These are phyloP conservation scores for Pholis gunnellus DNA, from an alignment of 2,113 vertebrate species.

Conservation along the genomic window DNA sequence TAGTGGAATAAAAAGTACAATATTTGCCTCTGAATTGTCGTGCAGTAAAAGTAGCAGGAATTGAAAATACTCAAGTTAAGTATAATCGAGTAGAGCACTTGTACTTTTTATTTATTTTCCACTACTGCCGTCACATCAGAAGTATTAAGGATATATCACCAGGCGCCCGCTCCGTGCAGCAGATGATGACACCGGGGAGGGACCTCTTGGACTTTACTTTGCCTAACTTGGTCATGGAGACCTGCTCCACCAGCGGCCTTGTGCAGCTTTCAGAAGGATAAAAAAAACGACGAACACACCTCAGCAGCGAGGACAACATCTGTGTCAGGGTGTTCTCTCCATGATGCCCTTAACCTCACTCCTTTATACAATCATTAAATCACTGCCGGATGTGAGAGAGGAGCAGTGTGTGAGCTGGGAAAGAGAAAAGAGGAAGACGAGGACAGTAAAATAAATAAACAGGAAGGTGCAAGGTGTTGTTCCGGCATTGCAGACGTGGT, in stretches of 20 bases:
- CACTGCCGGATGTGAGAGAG: slow-evolving; percentile 44
- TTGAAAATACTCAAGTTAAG: neutral
- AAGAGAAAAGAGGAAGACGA: slow-evolving; percentile 25
- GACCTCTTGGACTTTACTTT: slow-evolving; percentile 52
- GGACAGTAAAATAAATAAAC: slow-evolving; percentile 51
- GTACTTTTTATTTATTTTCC: neutral
- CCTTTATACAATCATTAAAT: slow-evolving; percentile 45
- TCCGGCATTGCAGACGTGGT: slow-evolving; percentile 24
- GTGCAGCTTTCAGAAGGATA: neutral
- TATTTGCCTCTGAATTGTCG: neutral
- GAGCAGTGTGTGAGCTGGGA: slow-evolving; percentile 40
- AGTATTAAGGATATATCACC: slow-evolving; percentile 25
- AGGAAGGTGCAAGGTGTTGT: slow-evolving; percentile 57
- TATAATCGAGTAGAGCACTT: neutral
- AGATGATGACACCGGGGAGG: slow-evolving; percentile 51
- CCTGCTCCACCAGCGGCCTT: slow-evolving; percentile 21
- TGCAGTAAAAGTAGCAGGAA: neutral
- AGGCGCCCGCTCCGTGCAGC: slow-evolving; percentile 14
- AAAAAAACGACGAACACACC: slow-evolving; percentile 46
- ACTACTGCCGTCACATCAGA: neutral
- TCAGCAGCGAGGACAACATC: slow-evolving; percentile 33
- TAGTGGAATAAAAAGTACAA: neutral
- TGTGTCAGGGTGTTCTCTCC: slow-evolving; percentile 50
- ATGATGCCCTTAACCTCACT: slow-evolving; percentile 20
- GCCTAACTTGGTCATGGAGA: slow-evolving; percentile 71